phyloP scores from a whole-genome alignment of 2,797 vertebrate genomes.

The Decapterus maruadsi region DNA sequence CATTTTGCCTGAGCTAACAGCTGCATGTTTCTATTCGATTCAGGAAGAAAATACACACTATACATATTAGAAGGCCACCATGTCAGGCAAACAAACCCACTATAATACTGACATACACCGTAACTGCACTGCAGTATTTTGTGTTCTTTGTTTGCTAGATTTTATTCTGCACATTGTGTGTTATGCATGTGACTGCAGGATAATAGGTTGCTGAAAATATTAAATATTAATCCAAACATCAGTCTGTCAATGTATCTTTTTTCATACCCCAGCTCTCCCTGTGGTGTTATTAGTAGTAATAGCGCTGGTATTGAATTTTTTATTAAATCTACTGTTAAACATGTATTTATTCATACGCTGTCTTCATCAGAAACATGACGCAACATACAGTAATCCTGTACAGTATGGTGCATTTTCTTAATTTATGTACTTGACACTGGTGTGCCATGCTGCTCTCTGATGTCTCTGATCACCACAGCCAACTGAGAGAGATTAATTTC shows the following conservation, averaged over 20 bases:
- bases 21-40: conserved; percentile 45
- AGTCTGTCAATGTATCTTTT: conserved; percentile 21
- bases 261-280: conserved; percentile 22
- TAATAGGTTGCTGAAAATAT: conserved; percentile 34
- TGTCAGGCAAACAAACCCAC: conserved; percentile 24
- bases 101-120: not conserved
- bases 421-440: conserved; percentile 17
- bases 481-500: conserved; percentile 43
- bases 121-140: not conserved
- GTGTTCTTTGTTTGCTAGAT: conserved; percentile 20
- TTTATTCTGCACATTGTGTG: conserved; percentile 16
- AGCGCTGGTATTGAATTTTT: conserved; percentile 40
- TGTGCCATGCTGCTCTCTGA: conserved; percentile 3
- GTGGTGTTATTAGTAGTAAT: conserved; percentile 53
- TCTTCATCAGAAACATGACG: conserved; percentile 55
- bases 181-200: conserved; percentile 29
- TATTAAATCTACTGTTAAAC: conserved; percentile 30
- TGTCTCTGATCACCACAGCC: conserved; percentile 14
- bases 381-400: conserved; percentile 46
- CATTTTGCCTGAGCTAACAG: conserved; percentile 41
- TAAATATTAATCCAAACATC: conserved; percentile 42
- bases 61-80: conserved; percentile 16
- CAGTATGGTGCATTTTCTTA: not conserved
- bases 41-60: conserved; percentile 27
- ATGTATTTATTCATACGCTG: conserved; percentile 48